Percentiles rank a stretch among this genome's conserved stretches.
Conservation (phyloP, 2,797 vertebrate genomes). For the Pangasius krempfi region DNA sequence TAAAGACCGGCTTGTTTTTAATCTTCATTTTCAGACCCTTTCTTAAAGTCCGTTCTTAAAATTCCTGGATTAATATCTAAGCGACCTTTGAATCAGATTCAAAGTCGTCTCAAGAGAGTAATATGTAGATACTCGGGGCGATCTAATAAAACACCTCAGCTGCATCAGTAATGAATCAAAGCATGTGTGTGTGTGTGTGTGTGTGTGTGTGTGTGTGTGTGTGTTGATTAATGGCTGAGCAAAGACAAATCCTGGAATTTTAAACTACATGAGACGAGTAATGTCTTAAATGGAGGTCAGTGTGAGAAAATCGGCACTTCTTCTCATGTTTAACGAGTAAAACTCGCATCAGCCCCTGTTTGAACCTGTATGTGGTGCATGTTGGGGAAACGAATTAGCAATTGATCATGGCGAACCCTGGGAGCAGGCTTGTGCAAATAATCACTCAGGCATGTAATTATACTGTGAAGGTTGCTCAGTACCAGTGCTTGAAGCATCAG, state of each 20-base stretch:
- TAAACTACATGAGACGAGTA: neutral
- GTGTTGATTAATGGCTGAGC: conserved; percentile 8
- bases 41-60: neutral
- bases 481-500: neutral
- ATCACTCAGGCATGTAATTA: neutral
- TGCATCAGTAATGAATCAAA: conserved; percentile 72
- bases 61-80: conserved; percentile 9
- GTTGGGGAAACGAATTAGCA: neutral
- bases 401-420: neutral
- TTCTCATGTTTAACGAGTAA: neutral
- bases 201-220: conserved; percentile 39
- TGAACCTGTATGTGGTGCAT: neutral
- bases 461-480: neutral
- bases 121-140: conserved; percentile 32
- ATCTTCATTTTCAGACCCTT: neutral
- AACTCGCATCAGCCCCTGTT: neutral
- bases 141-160: conserved; percentile 27
- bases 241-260: neutral
- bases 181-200: conserved; percentile 41
- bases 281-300: neutral
- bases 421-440: neutral
- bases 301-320: neutral
- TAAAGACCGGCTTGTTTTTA: neutral
- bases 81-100: neutral
- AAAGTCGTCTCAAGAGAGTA: conserved; percentile 24